Evolutionary conservation across 2,113 vertebrate species (phyloP).

Genomic region (Corvus cornix): DNA sequence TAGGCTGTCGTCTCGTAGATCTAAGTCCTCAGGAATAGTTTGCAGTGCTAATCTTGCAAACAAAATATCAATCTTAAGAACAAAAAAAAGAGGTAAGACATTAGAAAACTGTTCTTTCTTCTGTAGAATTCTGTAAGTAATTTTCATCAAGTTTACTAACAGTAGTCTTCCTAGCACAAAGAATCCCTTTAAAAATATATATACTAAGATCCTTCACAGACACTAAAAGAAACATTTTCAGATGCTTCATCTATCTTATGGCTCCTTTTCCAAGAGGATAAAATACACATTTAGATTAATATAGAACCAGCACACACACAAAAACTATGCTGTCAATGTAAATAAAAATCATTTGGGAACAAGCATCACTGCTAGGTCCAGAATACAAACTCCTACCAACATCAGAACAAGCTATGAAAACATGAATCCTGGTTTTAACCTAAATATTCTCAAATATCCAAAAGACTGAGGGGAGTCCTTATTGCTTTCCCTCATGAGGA

Average conservation of each 20-base stretch:
- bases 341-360: background rate
- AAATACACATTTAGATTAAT: background rate
- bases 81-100: background rate
- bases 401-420: background rate
- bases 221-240: background rate
- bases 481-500: background rate
- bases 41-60: conserved; percentile 88
- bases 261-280: background rate
- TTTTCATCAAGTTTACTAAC: background rate
- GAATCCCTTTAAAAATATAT: background rate
- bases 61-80: conserved; percentile 90
- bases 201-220: background rate
- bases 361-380: background rate
- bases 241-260: background rate
- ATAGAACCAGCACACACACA: background rate
- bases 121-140: background rate
- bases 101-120: background rate
- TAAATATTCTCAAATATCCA: background rate
- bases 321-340: background rate
- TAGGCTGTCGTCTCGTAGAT: conserved; percentile 85
- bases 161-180: background rate
- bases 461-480: background rate
- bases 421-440: background rate
- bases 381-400: background rate
- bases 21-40: conserved; percentile 87